Evolutionary conservation across 2,888 invertebrate species (phyloP), one percentile per base, ranked within the genome.

Genomic region (Laspeyria flexula): DNA sequence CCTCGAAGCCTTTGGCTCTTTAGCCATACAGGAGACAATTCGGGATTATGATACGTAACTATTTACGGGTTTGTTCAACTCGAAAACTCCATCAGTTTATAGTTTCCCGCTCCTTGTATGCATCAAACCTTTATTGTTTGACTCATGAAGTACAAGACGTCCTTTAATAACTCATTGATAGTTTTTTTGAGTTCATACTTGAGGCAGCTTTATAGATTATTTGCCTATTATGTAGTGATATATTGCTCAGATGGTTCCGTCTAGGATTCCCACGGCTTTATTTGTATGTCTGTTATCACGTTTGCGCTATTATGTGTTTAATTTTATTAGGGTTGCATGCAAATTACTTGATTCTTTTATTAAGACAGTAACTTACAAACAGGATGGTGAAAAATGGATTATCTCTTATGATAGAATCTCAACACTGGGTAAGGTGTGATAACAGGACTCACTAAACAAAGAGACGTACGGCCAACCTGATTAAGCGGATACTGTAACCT

Each of bases 31-130:
- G 6, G 7, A 25, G 21, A 1, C n/a, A 5, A 15, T 7, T 39
- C 16, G 3, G 34, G 40, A 35, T 51, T 51, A 23, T 42, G 45
- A 42, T 23, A 29, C 34, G 37, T 6, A n/a, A 10, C 27, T 29
- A 38, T 59, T 67, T 57, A 61, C 53, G 61, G 48, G 71, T 65
- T 65, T 71, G 53, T 74, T 73, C 62, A 73, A 73, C 71, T 35
- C 30, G 27, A 31, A 43, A 25, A 43, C n/a, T 29, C 16, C 51
- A 45, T 44, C 46, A 16, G 23, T 38, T 70, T 62, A 69, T 61
- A 55, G 60, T 64, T 69, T 73, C 71, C 74, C 61, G 67, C 47
- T 53, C 45, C 50, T 57, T 45, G 40, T 62, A 50, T 58, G 56
- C 56, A 55, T 49, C 40, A 43, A 47, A 43, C 59, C 65, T 63